phyloP scores from a whole-genome alignment of 1,140 invertebrate genomes.

The Ceratina calcarata region DNA sequence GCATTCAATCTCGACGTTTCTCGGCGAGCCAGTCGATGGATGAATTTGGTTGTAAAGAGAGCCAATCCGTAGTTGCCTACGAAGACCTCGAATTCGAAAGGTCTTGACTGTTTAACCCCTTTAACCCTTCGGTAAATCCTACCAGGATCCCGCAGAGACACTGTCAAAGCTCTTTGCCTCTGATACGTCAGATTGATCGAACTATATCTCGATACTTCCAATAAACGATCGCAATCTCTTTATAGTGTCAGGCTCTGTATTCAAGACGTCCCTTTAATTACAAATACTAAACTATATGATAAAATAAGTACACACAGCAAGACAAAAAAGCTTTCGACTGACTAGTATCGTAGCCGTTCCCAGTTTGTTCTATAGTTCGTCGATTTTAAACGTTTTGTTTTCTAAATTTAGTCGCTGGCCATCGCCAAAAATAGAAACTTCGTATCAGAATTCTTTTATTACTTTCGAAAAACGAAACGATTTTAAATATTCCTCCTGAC shows the following conservation, averaged over 20 bases:
- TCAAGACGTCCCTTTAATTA: background rate
- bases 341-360: background rate
- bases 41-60: background rate
- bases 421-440: background rate
- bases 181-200: background rate
- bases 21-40: slow-evolving; percentile 9
- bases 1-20: slow-evolving; percentile 51
- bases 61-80: background rate
- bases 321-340: background rate
- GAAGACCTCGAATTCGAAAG: slow-evolving; percentile 37
- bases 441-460: background rate
- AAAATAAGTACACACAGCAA: background rate
- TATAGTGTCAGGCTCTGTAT: too few relatives aligned
- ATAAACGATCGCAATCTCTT: background rate
- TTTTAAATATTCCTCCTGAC: background rate
- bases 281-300: background rate
- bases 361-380: background rate
- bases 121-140: slow-evolving; percentile 37
- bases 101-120: slow-evolving; percentile 29
- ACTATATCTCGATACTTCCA: background rate
- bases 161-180: slow-evolving; percentile 18
- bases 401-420: background rate
- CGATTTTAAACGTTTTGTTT: too few relatives aligned
- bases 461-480: background rate
- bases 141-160: slow-evolving; percentile 21